Evolutionary conservation across 2,797 vertebrate species (phyloP).

Genomic region (Darevskia nairensis): DNA sequence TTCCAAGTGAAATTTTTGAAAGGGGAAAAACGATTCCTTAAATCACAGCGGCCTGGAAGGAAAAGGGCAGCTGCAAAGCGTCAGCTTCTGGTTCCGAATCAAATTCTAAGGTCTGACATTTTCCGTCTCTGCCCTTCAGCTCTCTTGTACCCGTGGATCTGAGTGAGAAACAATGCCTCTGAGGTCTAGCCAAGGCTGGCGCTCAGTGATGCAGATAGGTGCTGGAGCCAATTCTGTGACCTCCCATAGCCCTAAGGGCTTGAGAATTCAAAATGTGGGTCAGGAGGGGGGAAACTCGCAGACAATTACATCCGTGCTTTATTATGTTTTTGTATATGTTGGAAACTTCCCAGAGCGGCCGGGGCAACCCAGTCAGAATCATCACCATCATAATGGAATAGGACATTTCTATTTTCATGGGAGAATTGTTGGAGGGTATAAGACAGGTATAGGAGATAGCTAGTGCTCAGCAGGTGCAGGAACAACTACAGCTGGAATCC

Average conservation of each 20-base stretch:
- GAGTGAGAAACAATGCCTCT: conserved; percentile 52
- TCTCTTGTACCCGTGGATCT: conserved; percentile 55
- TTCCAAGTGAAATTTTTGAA: conserved; percentile 73
- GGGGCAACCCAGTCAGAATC: too few species aligned
- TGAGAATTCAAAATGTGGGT: conserved; percentile 24
- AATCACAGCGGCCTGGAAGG: conserved; percentile 48
- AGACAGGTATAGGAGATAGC: too few species aligned
- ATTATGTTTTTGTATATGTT: too few species aligned
- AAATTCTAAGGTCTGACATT: conserved; percentile 63
- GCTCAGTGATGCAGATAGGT: conserved; percentile 43
- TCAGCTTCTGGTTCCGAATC: conserved; percentile 66
- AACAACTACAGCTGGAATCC: too few species aligned
- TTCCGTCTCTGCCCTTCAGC: conserved; percentile 57
- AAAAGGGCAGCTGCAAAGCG: conserved; percentile 61
- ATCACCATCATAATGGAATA: too few species aligned
- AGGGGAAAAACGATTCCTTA: conserved; percentile 61
- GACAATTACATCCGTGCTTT: conserved; percentile 5
- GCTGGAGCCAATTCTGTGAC: conserved; percentile 59
- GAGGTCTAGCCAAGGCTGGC: conserved; percentile 41
- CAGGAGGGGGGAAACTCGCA: conserved; percentile 5
- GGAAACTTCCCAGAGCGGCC: too few species aligned
- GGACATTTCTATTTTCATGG: too few species aligned
- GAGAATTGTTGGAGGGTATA: too few species aligned
- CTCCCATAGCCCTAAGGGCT: conserved; percentile 39
- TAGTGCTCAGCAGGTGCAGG: too few species aligned